Conservation (phyloP, 2,797 vertebrate species). For the Sitta carolinensis region DNA sequence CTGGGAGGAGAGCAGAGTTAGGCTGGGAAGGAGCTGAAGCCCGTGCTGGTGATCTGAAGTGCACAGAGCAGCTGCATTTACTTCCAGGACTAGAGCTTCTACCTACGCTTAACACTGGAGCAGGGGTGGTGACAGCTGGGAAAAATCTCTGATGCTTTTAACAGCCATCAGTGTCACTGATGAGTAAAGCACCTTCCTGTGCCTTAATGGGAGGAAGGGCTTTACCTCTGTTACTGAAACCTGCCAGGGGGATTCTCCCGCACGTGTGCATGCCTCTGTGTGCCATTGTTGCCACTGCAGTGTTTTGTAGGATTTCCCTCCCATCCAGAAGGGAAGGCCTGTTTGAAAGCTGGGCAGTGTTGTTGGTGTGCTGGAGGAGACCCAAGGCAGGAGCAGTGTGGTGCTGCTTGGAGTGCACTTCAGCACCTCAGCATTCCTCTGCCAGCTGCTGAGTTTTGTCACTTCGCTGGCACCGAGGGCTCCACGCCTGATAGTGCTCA, state of each 20-base stretch:
- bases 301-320: neutral
- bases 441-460: neutral
- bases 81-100: neutral
- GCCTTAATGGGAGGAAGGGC: neutral
- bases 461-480: rapidly evolving
- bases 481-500: neutral
- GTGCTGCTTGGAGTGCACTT: rapidly evolving
- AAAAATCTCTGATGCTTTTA: slow-evolving; percentile 7
- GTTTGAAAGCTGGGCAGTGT: rapidly evolving
- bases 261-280: rapidly evolving
- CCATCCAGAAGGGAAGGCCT: neutral
- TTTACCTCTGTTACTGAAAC: neutral
- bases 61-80: neutral
- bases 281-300: rapidly evolving
- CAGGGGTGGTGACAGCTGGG: neutral
- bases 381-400: rapidly evolving
- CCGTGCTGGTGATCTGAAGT: neutral
- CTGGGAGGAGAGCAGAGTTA: neutral
- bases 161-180: neutral
- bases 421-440: rapidly evolving
- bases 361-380: neutral
- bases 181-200: neutral
- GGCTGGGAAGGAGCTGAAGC: neutral
- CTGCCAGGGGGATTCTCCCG: neutral
- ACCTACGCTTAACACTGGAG: neutral